Percentiles rank a stretch among this genome's conserved stretches.
phyloP scores from a whole-genome alignment of 2,113 vertebrate species.

The Gopherus evgoodei region DNA sequence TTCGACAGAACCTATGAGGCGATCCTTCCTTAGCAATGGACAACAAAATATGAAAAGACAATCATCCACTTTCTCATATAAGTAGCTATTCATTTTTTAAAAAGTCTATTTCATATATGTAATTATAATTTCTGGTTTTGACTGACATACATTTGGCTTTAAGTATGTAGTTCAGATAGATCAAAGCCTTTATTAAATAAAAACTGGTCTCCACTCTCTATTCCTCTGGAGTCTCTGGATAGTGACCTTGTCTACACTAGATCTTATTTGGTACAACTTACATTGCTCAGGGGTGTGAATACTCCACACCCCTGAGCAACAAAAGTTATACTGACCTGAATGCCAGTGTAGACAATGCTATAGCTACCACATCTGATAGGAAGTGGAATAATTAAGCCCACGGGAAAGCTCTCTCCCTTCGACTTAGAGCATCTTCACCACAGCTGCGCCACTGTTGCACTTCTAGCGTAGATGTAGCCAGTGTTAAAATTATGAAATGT shows the following conservation, averaged over 20 bases:
- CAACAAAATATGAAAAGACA: constrained; percentile 75
- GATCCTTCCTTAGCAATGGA: constrained; percentile 81
- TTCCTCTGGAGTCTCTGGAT: background rate
- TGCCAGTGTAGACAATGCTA: too few species aligned
- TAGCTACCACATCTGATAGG: background rate
- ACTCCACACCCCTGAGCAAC: background rate
- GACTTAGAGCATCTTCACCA: background rate
- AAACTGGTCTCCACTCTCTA: background rate
- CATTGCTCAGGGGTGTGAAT: background rate
- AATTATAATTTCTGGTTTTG: background rate
- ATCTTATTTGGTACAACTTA: background rate
- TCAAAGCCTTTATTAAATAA: background rate
- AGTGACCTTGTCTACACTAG: background rate
- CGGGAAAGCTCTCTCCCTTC: background rate
- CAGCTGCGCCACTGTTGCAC: background rate
- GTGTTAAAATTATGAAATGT: background rate
- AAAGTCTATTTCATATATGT: background rate
- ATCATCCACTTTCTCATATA: constrained; percentile 70
- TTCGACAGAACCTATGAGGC: constrained; percentile 83
- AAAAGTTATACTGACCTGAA: background rate
- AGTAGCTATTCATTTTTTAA: constrained; percentile 12
- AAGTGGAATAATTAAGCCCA: background rate
- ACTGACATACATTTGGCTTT: background rate
- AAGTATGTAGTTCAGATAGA: background rate
- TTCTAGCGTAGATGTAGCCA: background rate